Conservation (phyloP, 30 jellyfish, hydroid and myxozoan genomes). For the Catostylus mosaicus region DNA sequence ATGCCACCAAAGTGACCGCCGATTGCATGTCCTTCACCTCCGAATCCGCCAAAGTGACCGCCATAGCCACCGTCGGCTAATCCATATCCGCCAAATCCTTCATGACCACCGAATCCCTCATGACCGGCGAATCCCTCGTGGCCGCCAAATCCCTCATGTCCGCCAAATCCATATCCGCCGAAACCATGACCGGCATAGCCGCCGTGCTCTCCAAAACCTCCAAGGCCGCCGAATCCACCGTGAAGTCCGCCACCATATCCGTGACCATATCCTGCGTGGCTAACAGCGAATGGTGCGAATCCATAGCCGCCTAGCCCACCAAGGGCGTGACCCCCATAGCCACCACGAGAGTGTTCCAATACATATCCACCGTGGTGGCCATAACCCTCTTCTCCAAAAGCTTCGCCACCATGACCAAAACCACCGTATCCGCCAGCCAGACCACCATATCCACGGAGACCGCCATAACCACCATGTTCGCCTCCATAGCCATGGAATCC, state of each 20-base stretch:
- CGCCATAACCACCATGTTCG: conserved; percentile 52
- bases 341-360: conserved; percentile 19
- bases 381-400: conserved; percentile 59
- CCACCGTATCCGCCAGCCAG: conserved; percentile 57
- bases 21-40: conserved; percentile 63
- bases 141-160: conserved; percentile 70
- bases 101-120: conserved; percentile 75
- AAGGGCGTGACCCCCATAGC: conserved; percentile 65
- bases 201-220: conserved; percentile 38
- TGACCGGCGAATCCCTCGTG: conserved; percentile 61
- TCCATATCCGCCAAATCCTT: conserved; percentile 43
- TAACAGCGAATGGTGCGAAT: conserved; percentile 37
- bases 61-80: conserved; percentile 61
- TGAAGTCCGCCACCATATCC: conserved; percentile 36
- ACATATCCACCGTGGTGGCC: conserved; percentile 72
- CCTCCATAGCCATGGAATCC: conserved; percentile 82
- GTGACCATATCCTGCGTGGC: conserved; percentile 68
- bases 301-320: conserved; percentile 58
- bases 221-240: conserved; percentile 45
- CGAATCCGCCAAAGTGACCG: conserved; percentile 70
- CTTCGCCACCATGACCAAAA: conserved; percentile 21
- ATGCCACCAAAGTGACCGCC: conserved; percentile 44
- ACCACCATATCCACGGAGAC: conserved; percentile 62
- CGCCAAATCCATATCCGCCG: conserved; percentile 41
- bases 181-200: conserved; percentile 52